Percentiles rank a stretch among this genome's conserved stretches.
Evolutionary conservation across 2,888 invertebrate genomes (phyloP).

Genomic region (Rhingia campestris): DNA sequence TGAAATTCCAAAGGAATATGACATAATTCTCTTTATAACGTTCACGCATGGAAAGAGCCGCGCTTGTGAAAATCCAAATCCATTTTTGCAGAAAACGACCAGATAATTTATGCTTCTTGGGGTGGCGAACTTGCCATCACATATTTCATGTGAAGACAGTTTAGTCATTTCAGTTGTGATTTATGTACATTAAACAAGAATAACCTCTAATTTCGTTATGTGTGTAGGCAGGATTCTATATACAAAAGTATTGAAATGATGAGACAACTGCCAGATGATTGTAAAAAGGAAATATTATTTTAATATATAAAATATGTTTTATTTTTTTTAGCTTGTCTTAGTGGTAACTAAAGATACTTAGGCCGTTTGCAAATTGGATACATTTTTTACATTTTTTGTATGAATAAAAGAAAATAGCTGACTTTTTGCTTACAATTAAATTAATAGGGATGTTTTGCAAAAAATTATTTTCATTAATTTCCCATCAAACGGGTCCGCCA

Average conservation of each 20-base stretch:
- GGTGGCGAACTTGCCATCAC: background rate
- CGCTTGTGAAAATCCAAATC: background rate
- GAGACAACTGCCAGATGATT: background rate
- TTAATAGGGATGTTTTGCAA: too few relatives aligned
- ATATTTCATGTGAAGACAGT: slow-evolving; percentile 24
- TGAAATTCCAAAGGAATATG: slow-evolving; percentile 12
- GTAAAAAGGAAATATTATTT: background rate
- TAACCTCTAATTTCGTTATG: slow-evolving; percentile 5
- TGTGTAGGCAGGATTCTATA: background rate
- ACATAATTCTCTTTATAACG: slow-evolving; percentile 14
- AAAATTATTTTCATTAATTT: too few relatives aligned
- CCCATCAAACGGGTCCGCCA: too few relatives aligned
- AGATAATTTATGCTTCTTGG: slow-evolving; percentile 3
- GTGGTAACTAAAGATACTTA: too few relatives aligned
- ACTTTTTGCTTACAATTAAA: too few relatives aligned
- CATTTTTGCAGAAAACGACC: slow-evolving; percentile 3
- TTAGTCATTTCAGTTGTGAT: slow-evolving; percentile 16
- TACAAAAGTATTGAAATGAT: background rate
- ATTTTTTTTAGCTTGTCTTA: too few relatives aligned
- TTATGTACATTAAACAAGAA: slow-evolving; percentile 12
- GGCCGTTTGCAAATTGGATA: too few relatives aligned
- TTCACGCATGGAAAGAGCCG: slow-evolving; percentile 9
- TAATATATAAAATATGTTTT: background rate
- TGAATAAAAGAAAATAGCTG: too few relatives aligned
- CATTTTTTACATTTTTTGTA: too few relatives aligned